These are phyloP conservation scores for Patiria miniata DNA, from an alignment of 35 echinoderm and acorn worm species.

Conservation along the genomic window DNA sequence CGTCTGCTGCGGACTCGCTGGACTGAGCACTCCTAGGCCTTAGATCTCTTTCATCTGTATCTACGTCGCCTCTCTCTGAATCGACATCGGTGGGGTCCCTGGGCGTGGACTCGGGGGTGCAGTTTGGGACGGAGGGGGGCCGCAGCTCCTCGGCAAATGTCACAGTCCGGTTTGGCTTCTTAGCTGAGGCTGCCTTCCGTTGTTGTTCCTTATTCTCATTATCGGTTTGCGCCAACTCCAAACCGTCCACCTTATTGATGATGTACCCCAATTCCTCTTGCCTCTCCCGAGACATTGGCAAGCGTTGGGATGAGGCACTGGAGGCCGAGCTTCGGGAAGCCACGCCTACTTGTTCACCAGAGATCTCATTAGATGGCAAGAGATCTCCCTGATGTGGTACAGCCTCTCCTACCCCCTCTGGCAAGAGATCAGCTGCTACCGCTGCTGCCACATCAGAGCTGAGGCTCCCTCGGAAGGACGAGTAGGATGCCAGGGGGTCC, in stretches of 20 bases:
- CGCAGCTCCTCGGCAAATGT: constrained; percentile 66
- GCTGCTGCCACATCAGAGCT: neutral
- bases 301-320: neutral
- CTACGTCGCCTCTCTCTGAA: constrained; percentile 26
- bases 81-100: constrained; percentile 35
- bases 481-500: constrained; percentile 46
- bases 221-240: constrained; percentile 11
- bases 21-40: neutral
- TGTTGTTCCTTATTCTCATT: neutral
- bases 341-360: neutral
- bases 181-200: constrained; percentile 32
- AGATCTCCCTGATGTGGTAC: no score
- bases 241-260: constrained; percentile 77
- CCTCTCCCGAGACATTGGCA: neutral
- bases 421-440: neutral
- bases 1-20: constrained; percentile 1
- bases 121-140: constrained; percentile 49
- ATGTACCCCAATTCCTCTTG: constrained; percentile 40
- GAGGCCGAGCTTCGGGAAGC: neutral
- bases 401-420: neutral
- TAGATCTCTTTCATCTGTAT: neutral
- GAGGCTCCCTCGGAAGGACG: constrained; percentile 18
- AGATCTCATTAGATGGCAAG: neutral
- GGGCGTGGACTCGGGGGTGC: constrained; percentile 60
- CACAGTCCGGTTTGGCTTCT: constrained; percentile 57